Base-by-base conservation (phyloP, 2,113 vertebrate genomes). In the Bubalus kerabau region DNA sequence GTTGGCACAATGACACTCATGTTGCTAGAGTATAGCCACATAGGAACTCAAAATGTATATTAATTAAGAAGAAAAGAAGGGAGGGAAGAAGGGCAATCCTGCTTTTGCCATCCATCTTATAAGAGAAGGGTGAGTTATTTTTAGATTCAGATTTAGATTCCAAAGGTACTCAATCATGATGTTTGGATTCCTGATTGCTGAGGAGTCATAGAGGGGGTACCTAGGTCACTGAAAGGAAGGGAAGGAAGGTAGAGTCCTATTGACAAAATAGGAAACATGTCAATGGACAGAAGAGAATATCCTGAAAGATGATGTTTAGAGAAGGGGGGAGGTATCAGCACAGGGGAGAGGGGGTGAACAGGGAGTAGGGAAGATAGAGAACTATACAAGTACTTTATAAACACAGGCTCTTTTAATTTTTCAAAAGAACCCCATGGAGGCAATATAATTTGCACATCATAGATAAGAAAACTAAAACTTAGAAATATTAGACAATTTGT, bases 281-380 rank as follows among this genome's bases (percentile, higher is more conserved):
- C 26, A 85, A 67, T 81, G 59, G 48, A 67, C 48, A 67, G 48
- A 54, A 89, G 67, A 60, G 19, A 90, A 81, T 15, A 81, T 96
- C 48, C 88, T 67, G n/a, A 74, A 95, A 82, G 52, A 80, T 88
- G 52, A 28, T 46, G 24, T 84, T 91, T 88, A 76, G 23, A 10
- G 62, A 94, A 91, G 50, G 32, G 4, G 23, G 46, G 14, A 36
- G 30, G 17, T 19, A 36, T 36, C 8, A n/a, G 28, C 19, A 46
- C 3, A 0, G 1, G 23, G 6, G 48, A 32, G 28, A 1, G 0
- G 5, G 6, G 16, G 6, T 30, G 16, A n/a, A 26, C 12, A 56
- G 1, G 9, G 23, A 56, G 12, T 17, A 6, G 54, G 50, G 4
- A 17, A 62, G 40, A 59, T 23, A 52, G 59, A 59, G 46, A n/a